Conservation (phyloP, 2,113 vertebrate genomes). For the Microcebus jonahi region DNA sequence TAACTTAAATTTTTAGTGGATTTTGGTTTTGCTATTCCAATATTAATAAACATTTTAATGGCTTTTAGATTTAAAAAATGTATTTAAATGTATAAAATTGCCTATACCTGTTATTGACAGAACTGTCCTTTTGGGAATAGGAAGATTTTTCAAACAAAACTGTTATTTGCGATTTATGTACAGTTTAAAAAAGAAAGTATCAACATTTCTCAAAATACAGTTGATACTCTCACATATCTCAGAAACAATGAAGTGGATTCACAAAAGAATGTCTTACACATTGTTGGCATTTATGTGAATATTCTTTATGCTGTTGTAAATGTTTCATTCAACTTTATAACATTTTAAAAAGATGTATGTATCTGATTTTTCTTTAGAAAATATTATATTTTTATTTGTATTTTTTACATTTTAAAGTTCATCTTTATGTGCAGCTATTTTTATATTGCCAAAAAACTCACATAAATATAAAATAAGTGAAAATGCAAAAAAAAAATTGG, state of each 20-base stretch:
- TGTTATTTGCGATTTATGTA: conserved; percentile 78
- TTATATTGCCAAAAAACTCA: conserved; percentile 84
- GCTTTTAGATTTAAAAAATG: conserved; percentile 62
- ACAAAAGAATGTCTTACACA: conserved; percentile 83
- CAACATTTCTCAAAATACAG: conserved; percentile 78
- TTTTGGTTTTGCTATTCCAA: conserved; percentile 54
- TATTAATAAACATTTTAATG: conserved; percentile 52
- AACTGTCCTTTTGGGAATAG: conserved; percentile 72
- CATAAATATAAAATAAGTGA: conserved; percentile 78
- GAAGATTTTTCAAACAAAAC: conserved; percentile 79
- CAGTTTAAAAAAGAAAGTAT: conserved; percentile 76
- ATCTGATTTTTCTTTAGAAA: conserved; percentile 89
- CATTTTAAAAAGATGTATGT: conserved; percentile 88
- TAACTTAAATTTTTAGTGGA: conserved; percentile 72
- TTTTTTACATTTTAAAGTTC: conserved; percentile 89
- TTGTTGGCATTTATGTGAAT: conserved; percentile 85
- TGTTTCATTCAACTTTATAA: conserved; percentile 85
- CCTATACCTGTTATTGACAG: conserved; percentile 75
- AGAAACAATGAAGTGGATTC: conserved; percentile 80
- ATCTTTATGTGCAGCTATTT: conserved; percentile 87
- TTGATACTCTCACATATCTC: conserved; percentile 80
- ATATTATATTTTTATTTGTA: conserved; percentile 90
- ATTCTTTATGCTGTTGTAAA: conserved; percentile 87
- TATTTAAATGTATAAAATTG: conserved; percentile 69
- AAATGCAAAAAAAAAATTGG: conserved; percentile 79